Evolutionary conservation across 2,113 vertebrate species (phyloP).

Genomic region (Paraplagusia blochii): DNA sequence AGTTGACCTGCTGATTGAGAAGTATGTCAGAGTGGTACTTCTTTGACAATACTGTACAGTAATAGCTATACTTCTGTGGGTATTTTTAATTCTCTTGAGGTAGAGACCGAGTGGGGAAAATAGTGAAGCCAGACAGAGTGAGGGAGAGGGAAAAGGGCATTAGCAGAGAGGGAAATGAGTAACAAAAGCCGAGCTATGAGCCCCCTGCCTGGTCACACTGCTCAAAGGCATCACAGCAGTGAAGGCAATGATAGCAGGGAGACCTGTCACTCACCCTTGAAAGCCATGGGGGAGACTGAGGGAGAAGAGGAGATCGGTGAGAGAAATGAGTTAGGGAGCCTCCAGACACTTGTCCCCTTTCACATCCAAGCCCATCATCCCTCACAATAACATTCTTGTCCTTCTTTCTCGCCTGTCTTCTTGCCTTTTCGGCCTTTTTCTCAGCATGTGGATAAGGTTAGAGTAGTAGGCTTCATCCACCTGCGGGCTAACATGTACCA

Average conservation of each 20-base stretch:
- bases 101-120: conserved; percentile 7
- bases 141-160: conserved; percentile 19
- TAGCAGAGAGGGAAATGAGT: conserved; percentile 39
- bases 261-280: conserved; percentile 71
- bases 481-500: conserved; percentile 51
- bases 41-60: too few relatives aligned
- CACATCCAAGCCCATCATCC: conserved; percentile 56
- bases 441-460: conserved; percentile 62
- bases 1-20: too few relatives aligned
- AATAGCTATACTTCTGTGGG: conserved; percentile 24
- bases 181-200: conserved; percentile 54
- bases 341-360: conserved; percentile 71
- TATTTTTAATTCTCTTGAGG: conserved; percentile 41
- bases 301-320: conserved; percentile 18
- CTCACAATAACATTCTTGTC: conserved; percentile 54
- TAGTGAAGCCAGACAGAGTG: conserved; percentile 4
- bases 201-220: conserved; percentile 59
- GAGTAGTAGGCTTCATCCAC: conserved; percentile 55
- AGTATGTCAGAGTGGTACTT: too few relatives aligned
- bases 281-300: conserved; percentile 42
- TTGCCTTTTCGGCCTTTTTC: conserved; percentile 40
- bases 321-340: conserved; percentile 56
- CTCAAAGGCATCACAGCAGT: conserved; percentile 56
- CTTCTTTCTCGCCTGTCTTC: conserved; percentile 23
- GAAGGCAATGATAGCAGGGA: conserved; percentile 61